Conservation (phyloP, 1,140 invertebrate genomes). For the Cydia fagiglandana region DNA sequence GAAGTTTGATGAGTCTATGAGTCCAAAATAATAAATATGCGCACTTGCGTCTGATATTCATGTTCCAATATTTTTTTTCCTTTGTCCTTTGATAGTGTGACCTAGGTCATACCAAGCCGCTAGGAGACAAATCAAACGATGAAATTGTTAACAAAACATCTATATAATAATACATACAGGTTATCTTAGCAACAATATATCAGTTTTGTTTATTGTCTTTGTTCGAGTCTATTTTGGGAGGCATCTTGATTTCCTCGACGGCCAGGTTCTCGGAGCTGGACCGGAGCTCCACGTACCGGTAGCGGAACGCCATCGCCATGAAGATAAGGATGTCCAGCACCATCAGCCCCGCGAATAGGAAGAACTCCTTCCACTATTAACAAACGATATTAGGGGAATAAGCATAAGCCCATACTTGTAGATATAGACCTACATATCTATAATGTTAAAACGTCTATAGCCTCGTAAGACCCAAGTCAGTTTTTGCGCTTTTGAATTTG, state of each 20-base stretch:
- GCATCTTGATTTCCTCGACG: conserved; percentile 59
- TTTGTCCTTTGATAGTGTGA: too few species aligned
- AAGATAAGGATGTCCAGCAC: conserved; percentile 90
- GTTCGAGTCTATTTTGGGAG: conserved; percentile 38
- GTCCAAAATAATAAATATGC: too few species aligned
- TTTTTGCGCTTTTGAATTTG: too few species aligned
- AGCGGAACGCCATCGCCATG: conserved; percentile 85
- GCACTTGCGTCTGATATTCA: too few species aligned
- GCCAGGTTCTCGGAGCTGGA: conserved; percentile 60
- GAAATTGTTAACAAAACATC: conserved; percentile 20
- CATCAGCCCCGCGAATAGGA: conserved; percentile 94
- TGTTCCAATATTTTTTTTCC: too few species aligned
- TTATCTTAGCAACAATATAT: neutral
- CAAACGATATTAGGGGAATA: conserved; percentile 7
- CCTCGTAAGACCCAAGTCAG: too few species aligned
- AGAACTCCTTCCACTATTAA: conserved; percentile 90
- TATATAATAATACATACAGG: conserved; percentile 12
- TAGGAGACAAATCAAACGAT: neutral
- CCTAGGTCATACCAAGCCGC: neutral
- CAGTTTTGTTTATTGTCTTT: conserved; percentile 24
- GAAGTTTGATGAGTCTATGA: too few species aligned
- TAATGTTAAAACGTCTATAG: too few species aligned
- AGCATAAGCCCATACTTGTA: too few species aligned
- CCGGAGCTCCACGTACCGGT: conserved; percentile 81
- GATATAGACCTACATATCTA: too few species aligned